Evolutionary conservation across 2,888 invertebrate species (phyloP).

Genomic region (Gastracanthus pulcherrimus): DNA sequence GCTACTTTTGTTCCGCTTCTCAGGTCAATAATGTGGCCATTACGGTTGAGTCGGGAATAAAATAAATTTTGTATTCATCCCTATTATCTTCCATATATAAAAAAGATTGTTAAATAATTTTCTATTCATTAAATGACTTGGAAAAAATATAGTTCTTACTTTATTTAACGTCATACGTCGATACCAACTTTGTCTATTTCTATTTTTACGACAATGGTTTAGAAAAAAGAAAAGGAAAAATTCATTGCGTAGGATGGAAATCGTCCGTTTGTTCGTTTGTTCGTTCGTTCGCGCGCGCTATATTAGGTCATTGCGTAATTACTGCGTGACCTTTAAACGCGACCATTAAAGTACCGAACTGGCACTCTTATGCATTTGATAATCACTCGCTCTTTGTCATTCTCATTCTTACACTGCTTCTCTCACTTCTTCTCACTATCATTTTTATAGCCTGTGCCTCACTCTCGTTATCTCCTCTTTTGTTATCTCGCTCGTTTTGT

Average conservation of each 20-base stretch:
- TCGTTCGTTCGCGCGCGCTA: not conserved
- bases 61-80: no score
- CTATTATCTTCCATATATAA: no score
- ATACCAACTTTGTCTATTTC: no score
- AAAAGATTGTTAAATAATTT: no score
- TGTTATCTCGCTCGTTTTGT: not conserved
- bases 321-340: slow-evolving; percentile 24
- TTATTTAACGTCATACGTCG: no score
- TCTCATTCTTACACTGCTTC: not conserved
- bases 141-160: no score
- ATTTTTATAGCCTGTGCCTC: not conserved
- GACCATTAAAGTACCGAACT: slow-evolving; percentile 5
- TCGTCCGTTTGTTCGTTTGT: not conserved
- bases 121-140: no score
- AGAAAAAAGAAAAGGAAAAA: not conserved
- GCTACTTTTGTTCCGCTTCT: no score
- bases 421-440: not conserved
- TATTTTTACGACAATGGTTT: no score
- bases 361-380: not conserved
- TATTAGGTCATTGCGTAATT: slow-evolving; percentile 24
- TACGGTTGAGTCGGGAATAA: no score
- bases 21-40: no score
- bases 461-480: not conserved
- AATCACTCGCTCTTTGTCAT: not conserved
- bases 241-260: not conserved